Evolutionary conservation across 2,797 vertebrate species (phyloP), one percentile per base, ranked within the genome.

Genomic region (Sebastes steindachneri): DNA sequence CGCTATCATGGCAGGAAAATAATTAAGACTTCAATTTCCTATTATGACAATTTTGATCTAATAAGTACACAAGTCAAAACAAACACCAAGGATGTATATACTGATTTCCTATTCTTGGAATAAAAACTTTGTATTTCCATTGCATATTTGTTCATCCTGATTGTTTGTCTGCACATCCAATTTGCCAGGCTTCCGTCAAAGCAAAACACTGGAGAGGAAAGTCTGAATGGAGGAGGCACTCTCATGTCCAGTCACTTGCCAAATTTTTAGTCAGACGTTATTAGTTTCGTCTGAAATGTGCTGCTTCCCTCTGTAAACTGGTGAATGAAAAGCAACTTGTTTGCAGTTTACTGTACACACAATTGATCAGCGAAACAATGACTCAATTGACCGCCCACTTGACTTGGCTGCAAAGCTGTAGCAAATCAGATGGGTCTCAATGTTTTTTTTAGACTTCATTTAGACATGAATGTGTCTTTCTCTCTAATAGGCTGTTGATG

Each of bases 401-500:
- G 91, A 94, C 92, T 91, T 86, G 81, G 72, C 80, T 65, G 78
- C 80, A 81, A 48, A 79, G 75, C 63, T 54, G 59, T 41, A 60
- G 78, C 71, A 60, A 88, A 93, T 87, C 79, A 75, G 55, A 79
- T 68, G 68, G 37, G 72, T 74, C 41, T 60, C 19, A 55, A 77
- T 69, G 51, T 66, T 87, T 79, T 88, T 91, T 91, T 86, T 80
- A 73, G 70, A 73, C 80, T 89, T 60, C 45, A 51, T 51, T 51
- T 51, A 51, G 45, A 69, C 84, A 86, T 92, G 85, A 93, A 92
- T 90, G 83, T 83, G 77, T 48, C 82, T 83, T 89, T 85, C 86
- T 83, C 65, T 75, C 82, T 94, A 93, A 94, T 93, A 87, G 84
- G 82, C 81, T 59, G 66, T 78, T 86, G 79, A 84, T 79, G 53